Base-by-base conservation (phyloP, 2,113 vertebrate species). In the Corythoichthys intestinalis region DNA sequence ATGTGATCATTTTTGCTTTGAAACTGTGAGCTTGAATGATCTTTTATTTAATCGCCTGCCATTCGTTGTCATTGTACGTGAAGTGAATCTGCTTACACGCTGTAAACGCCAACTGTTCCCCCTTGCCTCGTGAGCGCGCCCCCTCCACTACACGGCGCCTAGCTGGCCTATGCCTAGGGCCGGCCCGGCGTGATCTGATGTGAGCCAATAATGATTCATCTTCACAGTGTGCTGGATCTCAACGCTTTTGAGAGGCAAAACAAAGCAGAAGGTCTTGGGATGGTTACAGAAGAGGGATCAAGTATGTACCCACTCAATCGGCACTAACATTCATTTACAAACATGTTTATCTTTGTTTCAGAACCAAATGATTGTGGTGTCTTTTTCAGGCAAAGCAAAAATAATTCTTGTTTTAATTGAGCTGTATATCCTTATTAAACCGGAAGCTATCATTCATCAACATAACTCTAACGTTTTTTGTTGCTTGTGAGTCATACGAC, bases 161-260 rank as follows among this genome's bases (percentile, higher is more conserved):
- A 28, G 20, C 20, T 28, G 20, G 20, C 20, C 20, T 28, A 28
- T 28, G 20, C 20, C 20, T 28, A 28, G 20, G 20, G 20, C 20
- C 20, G 20, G 20, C 20, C 20, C 20, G 20, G 20, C 20, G 20
- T 28, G 20, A 28, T 28, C 20, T 28, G 20, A 47, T 15, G 11
- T 9, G n/a, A 49, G 17, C 12, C 1, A 20, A 9, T 1, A 0
- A 47, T 53, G 56, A 9, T 78, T 6, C 77, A 54, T 57, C 44
- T 39, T 58, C 44, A 9, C 87, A 99, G 97, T 75, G 96, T 98
- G 85, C 90, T 99, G 90, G 97, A 99, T 83, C 91, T 99, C 89
- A 99, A 99, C 85, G 97, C 97, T 0, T 98, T 99, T 89, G 97
- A 99, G 89, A 95, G 97, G 78, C 97, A 98, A 88, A 99, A 99